phyloP scores from a whole-genome alignment of 2,113 vertebrate species.

The Macquaria australasica region DNA sequence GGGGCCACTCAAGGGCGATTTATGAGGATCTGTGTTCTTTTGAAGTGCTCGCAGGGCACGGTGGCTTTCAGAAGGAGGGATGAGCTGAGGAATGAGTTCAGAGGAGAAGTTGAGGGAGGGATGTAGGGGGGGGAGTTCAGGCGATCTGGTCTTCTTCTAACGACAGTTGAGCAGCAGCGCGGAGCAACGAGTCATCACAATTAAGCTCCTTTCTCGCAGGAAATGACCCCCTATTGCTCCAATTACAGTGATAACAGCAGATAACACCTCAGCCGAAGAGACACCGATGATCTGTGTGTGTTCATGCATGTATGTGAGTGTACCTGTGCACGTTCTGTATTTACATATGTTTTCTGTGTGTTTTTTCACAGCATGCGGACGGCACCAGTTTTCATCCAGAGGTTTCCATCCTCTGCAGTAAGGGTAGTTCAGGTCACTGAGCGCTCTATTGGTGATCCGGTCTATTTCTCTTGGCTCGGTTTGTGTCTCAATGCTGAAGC shows the following conservation, averaged over 20 bases:
- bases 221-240: constrained; percentile 66
- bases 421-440: constrained; percentile 62
- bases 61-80: constrained; percentile 49
- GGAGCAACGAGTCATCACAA: constrained; percentile 54
- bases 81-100: constrained; percentile 59
- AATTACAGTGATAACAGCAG: constrained; percentile 69
- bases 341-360: constrained; percentile 47
- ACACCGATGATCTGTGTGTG: constrained; percentile 1
- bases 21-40: constrained; percentile 57
- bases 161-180: constrained; percentile 11
- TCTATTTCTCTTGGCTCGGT: constrained; percentile 65
- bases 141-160: constrained; percentile 45
- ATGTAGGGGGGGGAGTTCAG: neutral
- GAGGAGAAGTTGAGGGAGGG: constrained; percentile 19
- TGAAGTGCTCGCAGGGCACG: constrained; percentile 44
- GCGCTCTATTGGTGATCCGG: constrained; percentile 36
- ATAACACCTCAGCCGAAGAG: constrained; percentile 55
- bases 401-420: constrained; percentile 53
- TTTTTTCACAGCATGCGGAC: constrained; percentile 9
- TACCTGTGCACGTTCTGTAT: neutral
- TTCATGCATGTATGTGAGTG: neutral
- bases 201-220: constrained; percentile 60
- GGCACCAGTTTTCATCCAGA: constrained; percentile 39
- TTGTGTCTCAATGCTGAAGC: constrained; percentile 42
- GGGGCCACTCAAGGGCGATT: constrained; percentile 47